Evolutionary conservation across 2,113 vertebrate genomes (phyloP).

Genomic region (Zosterops lateralis): DNA sequence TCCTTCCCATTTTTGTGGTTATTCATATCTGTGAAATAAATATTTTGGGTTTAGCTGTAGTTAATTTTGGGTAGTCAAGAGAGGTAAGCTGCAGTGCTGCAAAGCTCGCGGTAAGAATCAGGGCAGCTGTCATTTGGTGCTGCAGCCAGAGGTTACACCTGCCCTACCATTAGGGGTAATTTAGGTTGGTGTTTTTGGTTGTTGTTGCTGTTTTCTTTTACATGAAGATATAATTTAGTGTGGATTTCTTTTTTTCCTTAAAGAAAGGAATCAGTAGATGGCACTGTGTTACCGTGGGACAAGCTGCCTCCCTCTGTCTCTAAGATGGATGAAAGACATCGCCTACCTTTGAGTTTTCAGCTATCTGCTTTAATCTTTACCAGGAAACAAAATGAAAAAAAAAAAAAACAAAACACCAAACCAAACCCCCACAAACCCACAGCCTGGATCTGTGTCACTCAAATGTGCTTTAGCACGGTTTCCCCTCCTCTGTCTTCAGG

Average conservation of each 20-base stretch:
- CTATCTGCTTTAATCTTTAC: background rate
- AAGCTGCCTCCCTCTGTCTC: background rate
- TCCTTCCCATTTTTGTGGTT: background rate
- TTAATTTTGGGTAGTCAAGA: background rate
- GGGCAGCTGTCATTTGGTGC: background rate
- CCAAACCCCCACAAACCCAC: background rate
- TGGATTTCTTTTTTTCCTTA: background rate
- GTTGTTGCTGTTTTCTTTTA: no score
- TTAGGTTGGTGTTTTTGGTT: background rate
- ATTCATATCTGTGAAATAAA: background rate
- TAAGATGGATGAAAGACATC: background rate
- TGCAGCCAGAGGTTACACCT: background rate
- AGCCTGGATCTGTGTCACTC: background rate
- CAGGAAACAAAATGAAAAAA: background rate
- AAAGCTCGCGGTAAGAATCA: background rate
- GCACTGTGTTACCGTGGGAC: conserved; percentile 21
- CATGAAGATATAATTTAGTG: background rate
- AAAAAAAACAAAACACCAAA: background rate
- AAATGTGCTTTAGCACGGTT: background rate
- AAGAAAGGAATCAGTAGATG: conserved; percentile 57
- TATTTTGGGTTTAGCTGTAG: background rate
- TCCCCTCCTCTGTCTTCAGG: background rate
- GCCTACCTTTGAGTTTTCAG: background rate
- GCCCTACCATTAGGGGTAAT: background rate
- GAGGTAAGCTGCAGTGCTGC: background rate